Base-by-base conservation (phyloP, 2,113 vertebrate species). In the Brienomyrus longianalis region DNA sequence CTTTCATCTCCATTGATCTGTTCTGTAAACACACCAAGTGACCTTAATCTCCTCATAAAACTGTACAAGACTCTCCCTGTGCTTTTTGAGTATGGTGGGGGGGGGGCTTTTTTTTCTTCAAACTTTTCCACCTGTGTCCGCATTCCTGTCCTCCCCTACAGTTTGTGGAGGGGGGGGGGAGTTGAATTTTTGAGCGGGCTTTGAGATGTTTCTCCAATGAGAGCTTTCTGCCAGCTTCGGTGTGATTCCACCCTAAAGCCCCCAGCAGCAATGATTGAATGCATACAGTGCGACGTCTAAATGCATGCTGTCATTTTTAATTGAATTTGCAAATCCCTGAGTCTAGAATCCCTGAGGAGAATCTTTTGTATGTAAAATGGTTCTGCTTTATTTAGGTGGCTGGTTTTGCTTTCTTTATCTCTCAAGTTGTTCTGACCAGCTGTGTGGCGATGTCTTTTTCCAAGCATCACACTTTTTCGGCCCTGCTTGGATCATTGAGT, bases 21-120 rank as follows among this genome's bases (percentile, higher is more conserved):
- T 87, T 91, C 91, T 94, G 94, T 93, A 95, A 94, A 95, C 92
- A 95, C 93, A 93, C 92, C 92, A 93, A 88, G 91, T 93, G 93
- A 92, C 94, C 93, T 93, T 89, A 94, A 92, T 93, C 92, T 93
- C 88, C 90, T 89, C 88, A 54, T 90, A 93, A 89, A 93, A 91
- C 88, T 90, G 89, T 90, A 90, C 89, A 92, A 84, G 90, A 92
- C 66, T 94, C 91, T 85, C 91, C 94, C 86, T 89, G 31, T 52
- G 45, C 89, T 88, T 45, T n/a, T 84, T 89, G 87, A 70, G 56
- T 23, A 0, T 59, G 48, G 15, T 21, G n/a, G 39, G 15, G 39
- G 39, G 54, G 31, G 5, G 0, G 13, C 13, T 51, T 51, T 51
- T 52, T 52, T 52, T 52, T 21, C n/a, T 31, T 66, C 62, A 31